Conservation (phyloP, 2,113 vertebrate genomes). For the Clarias gariepinus region DNA sequence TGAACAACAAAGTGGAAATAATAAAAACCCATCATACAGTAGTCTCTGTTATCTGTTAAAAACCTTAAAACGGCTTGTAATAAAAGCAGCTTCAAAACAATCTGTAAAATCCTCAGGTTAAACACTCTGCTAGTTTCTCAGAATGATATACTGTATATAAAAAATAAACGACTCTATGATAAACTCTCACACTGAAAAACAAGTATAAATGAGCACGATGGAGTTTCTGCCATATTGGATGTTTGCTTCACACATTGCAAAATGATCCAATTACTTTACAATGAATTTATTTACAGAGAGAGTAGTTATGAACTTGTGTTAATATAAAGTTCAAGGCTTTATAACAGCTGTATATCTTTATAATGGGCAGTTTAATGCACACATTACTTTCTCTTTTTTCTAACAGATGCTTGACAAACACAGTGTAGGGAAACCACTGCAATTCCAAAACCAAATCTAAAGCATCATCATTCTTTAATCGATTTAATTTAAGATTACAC, state of each 20-base stretch:
- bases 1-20: too few relatives aligned
- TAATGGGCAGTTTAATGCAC: background rate
- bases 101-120: too few relatives aligned
- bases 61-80: too few relatives aligned
- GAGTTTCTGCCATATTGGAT: too few relatives aligned
- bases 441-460: background rate
- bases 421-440: background rate
- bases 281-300: background rate
- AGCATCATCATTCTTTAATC: background rate
- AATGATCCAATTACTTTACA: background rate
- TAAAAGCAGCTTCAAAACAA: too few relatives aligned
- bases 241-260: background rate
- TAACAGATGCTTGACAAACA: background rate
- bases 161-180: too few relatives aligned
- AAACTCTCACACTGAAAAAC: too few relatives aligned
- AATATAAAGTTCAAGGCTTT: background rate
- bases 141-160: too few relatives aligned
- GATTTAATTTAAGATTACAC: background rate
- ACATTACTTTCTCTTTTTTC: background rate
- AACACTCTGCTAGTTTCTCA: too few relatives aligned
- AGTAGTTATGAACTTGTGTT: background rate
- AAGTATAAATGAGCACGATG: too few relatives aligned
- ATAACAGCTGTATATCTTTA: background rate
- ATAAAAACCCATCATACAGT: too few relatives aligned
- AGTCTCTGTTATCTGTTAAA: too few relatives aligned